Conservation (phyloP, 1,140 invertebrate genomes). For the Pseudomyrmex concolor region DNA sequence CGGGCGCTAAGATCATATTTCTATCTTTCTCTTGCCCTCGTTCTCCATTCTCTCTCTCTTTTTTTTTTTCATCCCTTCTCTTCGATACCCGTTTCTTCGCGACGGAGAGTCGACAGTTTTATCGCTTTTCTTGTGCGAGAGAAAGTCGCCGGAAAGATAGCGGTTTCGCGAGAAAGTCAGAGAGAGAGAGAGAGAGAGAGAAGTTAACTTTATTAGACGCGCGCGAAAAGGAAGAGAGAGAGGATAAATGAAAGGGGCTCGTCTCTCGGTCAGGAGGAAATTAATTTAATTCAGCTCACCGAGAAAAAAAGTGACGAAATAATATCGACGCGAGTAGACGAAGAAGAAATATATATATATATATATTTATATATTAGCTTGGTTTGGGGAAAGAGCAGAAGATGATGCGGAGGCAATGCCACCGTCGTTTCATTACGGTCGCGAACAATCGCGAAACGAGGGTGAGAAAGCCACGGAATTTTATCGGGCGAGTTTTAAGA, state of each 20-base stretch:
- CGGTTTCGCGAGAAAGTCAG: conserved; percentile 16
- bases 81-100: conserved; percentile 35
- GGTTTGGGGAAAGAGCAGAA: neutral
- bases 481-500: conserved; percentile 64
- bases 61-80: conserved; percentile 19
- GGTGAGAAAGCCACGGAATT: conserved; percentile 54
- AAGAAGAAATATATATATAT: too few relatives aligned
- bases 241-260: conserved; percentile 2
- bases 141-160: conserved; percentile 52
- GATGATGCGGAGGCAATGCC: neutral
- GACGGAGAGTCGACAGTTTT: conserved; percentile 35
- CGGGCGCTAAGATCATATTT: conserved; percentile 31
- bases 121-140: conserved; percentile 33
- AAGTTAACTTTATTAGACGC: neutral
- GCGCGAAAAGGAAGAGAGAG: too few relatives aligned
- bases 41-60: neutral
- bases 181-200: neutral
- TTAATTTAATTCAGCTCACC: conserved; percentile 37
- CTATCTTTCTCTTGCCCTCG: neutral
- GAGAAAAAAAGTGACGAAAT: neutral
- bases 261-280: conserved; percentile 3
- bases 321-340: neutral
- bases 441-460: conserved; percentile 9
- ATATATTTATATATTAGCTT: too few relatives aligned
- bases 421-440: conserved; percentile 13